Base-by-base conservation (phyloP, 2,113 vertebrate species). In the Caranx melampygus region DNA sequence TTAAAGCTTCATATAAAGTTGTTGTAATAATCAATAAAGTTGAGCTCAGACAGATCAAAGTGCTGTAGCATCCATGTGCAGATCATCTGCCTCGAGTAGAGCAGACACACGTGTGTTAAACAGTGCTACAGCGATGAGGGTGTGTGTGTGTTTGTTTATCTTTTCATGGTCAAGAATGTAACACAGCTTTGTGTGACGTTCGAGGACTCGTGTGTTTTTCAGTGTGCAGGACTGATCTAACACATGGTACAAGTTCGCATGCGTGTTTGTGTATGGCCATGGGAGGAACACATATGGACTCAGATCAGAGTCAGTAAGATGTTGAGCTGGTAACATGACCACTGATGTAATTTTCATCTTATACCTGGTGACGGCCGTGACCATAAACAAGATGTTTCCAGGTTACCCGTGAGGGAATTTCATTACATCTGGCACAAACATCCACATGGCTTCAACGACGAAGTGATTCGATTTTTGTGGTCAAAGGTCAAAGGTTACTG, bases 21-120 rank as follows among this genome's bases (percentile, higher is more conserved):
- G 26, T 26, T 26, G 26, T 26, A 26, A 26, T 26, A 26, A 26
- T 26, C 26, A 26, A 26, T 26, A 26, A 34, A 42, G 8, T 59
- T 59, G 21, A n/a, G 44, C 35, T 78, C 42, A 16, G 47, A 79
- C 51, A 42, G 60, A 70, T 65, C 59, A 82, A 65, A 54, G n/a
- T 42, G 58, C 11, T 59, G 42, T 31, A 18, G 49, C 9, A 51
- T 68, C 62, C 61, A 75, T 52, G 72, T 67, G 71, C 70, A 78
- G 65, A 60, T 69, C 44, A 71, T 63, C 86, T 79, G 60, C 51
- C 83, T 34, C 64, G 47, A 3, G 0, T 52, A 35, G 61, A 75
- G 47, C 1, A 45, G n/a, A 57, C 69, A 79, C 63, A 79, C 83
- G 80, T 72, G 74, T 86, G 86, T 69, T 72, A 72, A 87, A 69